Evolutionary conservation across 2,888 invertebrate genomes (phyloP).

Genomic region (Orthonychiurus folsomi): DNA sequence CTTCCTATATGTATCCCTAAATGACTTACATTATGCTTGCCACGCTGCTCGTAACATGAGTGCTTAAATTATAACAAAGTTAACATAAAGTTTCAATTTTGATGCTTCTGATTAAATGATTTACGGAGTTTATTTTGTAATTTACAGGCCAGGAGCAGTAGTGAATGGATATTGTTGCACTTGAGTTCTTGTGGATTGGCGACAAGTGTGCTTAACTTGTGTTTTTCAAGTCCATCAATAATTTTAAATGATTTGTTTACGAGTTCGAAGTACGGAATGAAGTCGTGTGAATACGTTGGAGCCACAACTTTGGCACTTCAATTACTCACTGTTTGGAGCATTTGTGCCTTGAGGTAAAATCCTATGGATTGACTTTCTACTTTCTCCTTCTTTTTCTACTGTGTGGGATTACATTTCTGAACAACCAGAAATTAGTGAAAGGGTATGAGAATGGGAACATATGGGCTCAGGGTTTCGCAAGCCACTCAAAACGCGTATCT

Average conservation of each 20-base stretch:
- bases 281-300: slow-evolving; percentile 36
- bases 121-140: too few species aligned
- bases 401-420: neutral
- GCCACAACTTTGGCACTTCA: slow-evolving; percentile 32
- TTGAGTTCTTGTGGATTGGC: slow-evolving; percentile 39
- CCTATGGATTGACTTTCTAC: neutral
- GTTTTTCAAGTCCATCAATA: slow-evolving; percentile 38
- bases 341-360: slow-evolving; percentile 39
- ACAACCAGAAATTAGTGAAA: neutral
- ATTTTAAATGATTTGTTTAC: slow-evolving; percentile 22
- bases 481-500: too few species aligned
- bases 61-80: too few species aligned
- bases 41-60: too few species aligned
- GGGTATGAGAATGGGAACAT: neutral
- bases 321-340: slow-evolving; percentile 36
- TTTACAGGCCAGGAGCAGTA: slow-evolving; percentile 37
- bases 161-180: slow-evolving; percentile 40
- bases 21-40: too few species aligned
- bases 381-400: neutral
- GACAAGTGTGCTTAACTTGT: slow-evolving; percentile 34
- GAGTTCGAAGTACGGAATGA: too few species aligned
- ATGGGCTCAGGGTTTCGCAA: neutral
- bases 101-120: too few species aligned
- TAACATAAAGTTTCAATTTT: too few species aligned
- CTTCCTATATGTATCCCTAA: too few species aligned